Percentiles rank a stretch among this genome's conserved stretches.
Evolutionary conservation across 2,797 vertebrate genomes (phyloP).

Genomic region (Sebastes goodei): DNA sequence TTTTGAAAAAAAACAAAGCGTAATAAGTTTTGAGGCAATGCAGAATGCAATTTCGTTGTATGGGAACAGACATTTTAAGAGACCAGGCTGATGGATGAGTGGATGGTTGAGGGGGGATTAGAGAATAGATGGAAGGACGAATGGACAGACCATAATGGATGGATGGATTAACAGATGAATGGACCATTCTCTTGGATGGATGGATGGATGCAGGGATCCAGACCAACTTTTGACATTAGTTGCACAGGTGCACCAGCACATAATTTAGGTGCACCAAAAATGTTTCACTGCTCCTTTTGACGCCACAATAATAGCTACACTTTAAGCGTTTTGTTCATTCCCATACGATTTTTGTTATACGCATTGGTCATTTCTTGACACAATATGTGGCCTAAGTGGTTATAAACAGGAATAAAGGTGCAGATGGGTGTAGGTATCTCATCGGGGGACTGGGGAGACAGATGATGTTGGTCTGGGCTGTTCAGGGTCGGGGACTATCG

Average conservation of each 20-base stretch:
- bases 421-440: no score
- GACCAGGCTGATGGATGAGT: neutral
- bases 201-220: neutral
- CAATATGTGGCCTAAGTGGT: neutral
- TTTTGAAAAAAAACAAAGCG: neutral
- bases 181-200: neutral
- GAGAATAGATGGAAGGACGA: neutral
- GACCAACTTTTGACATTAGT: no score
- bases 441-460: neutral
- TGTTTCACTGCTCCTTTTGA: no score
- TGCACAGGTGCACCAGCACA: no score
- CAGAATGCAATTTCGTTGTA: neutral
- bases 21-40: neutral
- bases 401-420: neutral
- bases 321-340: no score
- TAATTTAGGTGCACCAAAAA: no score
- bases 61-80: neutral
- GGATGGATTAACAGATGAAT: neutral
- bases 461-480: neutral
- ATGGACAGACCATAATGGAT: neutral
- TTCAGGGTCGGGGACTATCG: neutral
- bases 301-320: no score
- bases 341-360: no score
- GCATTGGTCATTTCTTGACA: neutral
- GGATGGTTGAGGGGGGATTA: neutral